phyloP scores from a whole-genome alignment of 2,888 invertebrate genomes.

The Cephus pygmeus region DNA sequence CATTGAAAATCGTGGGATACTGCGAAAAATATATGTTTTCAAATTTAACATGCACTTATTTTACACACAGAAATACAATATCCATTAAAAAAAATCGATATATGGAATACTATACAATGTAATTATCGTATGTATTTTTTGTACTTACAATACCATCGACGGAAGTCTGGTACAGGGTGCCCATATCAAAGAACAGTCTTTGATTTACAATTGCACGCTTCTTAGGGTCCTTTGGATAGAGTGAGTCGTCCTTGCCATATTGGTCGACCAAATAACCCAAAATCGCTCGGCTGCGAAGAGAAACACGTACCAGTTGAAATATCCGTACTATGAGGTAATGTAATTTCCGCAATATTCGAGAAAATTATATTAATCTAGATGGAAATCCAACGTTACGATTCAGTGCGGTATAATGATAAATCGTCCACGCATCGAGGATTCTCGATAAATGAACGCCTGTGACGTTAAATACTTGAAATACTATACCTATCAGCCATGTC shows the following conservation, averaged over 20 bases:
- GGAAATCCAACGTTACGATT: not conserved
- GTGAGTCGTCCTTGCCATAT: conserved; percentile 73
- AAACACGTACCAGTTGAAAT: conserved; percentile 28
- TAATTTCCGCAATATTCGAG: not conserved
- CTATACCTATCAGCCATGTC: not conserved
- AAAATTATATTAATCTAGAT: not conserved
- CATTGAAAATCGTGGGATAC: conserved; percentile 65
- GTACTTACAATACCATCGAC: conserved; percentile 71
- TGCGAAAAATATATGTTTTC: conserved; percentile 32
- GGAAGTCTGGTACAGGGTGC: conserved; percentile 70
- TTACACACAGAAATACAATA: not conserved
- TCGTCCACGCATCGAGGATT: not conserved
- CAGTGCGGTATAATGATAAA: not conserved
- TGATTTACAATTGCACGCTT: conserved; percentile 74
- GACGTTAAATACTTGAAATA: not conserved
- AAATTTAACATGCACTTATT: not conserved
- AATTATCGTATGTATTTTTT: not conserved
- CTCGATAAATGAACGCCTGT: not conserved
- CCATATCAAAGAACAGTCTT: conserved; percentile 73
- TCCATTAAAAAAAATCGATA: not conserved
- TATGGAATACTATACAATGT: not conserved
- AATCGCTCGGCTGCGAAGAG: conserved; percentile 73
- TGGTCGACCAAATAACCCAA: conserved; percentile 74
- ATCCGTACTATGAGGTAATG: conserved; percentile 29
- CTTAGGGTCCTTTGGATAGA: conserved; percentile 75